Evolutionary conservation across 2,888 invertebrate genomes (phyloP).

Genomic region (Tupiocoris notatus): DNA sequence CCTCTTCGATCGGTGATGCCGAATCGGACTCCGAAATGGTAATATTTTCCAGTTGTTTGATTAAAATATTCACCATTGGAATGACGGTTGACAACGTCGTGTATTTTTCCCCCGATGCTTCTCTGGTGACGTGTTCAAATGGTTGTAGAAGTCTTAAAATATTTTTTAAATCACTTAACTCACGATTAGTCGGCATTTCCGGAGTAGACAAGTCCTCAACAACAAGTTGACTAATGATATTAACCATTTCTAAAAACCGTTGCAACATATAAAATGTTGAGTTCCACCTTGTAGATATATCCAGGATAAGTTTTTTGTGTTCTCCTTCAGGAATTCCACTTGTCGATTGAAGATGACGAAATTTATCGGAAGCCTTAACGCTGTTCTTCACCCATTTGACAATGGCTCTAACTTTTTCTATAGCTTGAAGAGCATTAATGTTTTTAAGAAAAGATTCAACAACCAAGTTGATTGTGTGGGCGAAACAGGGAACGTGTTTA

Average conservation of each 20-base stretch:
- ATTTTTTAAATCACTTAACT: neutral
- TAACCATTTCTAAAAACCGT: conserved; percentile 10
- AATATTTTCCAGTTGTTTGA: conserved; percentile 2
- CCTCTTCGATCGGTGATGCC: neutral
- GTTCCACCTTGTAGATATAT: conserved; percentile 28
- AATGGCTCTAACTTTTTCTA: conserved; percentile 26
- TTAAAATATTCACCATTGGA: conserved; percentile 8
- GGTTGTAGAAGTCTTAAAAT: conserved; percentile 7
- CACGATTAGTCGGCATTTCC: conserved; percentile 21
- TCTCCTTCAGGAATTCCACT: conserved; percentile 15
- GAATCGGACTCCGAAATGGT: neutral
- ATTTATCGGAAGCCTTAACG: conserved; percentile 21
- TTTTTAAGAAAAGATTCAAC: neutral
- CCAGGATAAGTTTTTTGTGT: conserved; percentile 27
- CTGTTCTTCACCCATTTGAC: conserved; percentile 37
- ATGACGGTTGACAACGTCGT: neutral
- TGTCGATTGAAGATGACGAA: conserved; percentile 2
- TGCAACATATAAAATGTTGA: conserved; percentile 12
- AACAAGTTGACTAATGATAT: conserved; percentile 2
- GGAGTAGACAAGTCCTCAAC: conserved; percentile 20
- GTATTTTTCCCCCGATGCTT: conserved; percentile 21
- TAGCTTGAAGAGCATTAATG: neutral
- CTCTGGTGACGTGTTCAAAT: conserved; percentile 7
- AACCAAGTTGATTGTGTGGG: conserved; percentile 27
- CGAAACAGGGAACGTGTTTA: conserved; percentile 2